A percentile compares a stretch with the other conserved stretches of the same genome.
Conservation (phyloP, 2,113 vertebrate species). For the Tenebrosternarchus preto region DNA sequence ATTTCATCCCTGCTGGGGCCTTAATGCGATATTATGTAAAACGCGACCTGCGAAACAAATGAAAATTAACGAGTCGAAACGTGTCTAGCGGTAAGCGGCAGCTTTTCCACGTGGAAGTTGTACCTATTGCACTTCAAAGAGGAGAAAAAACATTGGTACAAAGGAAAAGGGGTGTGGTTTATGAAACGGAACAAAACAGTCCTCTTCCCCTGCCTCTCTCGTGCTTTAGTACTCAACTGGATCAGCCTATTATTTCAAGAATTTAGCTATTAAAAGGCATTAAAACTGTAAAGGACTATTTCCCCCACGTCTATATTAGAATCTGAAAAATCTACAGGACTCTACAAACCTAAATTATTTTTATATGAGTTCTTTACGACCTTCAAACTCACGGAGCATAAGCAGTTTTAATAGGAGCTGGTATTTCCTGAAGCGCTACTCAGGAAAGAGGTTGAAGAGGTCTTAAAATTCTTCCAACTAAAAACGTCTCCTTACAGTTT, state of each 20-base stretch:
- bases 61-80: constrained; percentile 59
- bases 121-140: constrained; percentile 69
- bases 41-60: constrained; percentile 66
- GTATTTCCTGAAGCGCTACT: background rate
- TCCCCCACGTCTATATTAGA: background rate
- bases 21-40: constrained; percentile 66
- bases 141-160: constrained; percentile 48
- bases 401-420: background rate
- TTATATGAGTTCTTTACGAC: background rate
- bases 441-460: background rate
- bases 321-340: background rate
- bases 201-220: constrained; percentile 45
- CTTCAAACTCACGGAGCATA: background rate
- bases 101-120: constrained; percentile 66
- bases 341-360: background rate
- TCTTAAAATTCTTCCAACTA: background rate
- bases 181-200: constrained; percentile 59
- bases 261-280: background rate
- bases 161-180: constrained; percentile 74
- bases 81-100: constrained; percentile 69
- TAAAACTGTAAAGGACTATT: background rate
- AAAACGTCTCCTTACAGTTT: background rate
- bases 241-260: background rate
- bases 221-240: background rate
- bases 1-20: constrained; percentile 58